Base-by-base conservation (phyloP, 1,140 invertebrate genomes). In the Drusus annulatus region DNA sequence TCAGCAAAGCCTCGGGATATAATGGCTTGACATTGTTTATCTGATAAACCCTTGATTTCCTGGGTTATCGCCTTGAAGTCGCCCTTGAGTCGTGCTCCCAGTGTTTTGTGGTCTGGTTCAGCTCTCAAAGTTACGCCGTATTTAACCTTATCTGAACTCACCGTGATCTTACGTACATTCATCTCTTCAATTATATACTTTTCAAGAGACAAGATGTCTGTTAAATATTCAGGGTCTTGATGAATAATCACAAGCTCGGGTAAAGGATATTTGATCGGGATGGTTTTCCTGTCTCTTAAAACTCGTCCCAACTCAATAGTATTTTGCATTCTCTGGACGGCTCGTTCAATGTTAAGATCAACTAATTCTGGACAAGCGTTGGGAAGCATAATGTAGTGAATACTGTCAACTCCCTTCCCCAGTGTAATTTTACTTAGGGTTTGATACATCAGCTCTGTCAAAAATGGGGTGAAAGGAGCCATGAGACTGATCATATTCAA, bases 391-490 rank as follows among this genome's bases (percentile, higher is more conserved):
- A 97, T 92, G 86, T 95, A 98, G 86, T 98, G 97, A 0, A 98
- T 93, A 85, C 96, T 97, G 25, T 93, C 93, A 54, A 90, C 87
- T 36, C 92, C 90, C 5, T 84, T 79, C 84, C 84, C 77, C 84
- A 87, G 74, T 87, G 88, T 84, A 6, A 93, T 84, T 83, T 91
- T 89, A 51, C 92, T 92, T 78, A 99, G 87, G 71, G 95, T 95
- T 87, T 98, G 96, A 88, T 97, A 99, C 93, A 99, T 98, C 28
- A 95, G 93, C 89, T 99, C 99, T 17, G 97, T 96, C 17, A 99
- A 90, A 88, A 98, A 99, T 1, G 99, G 99, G 4, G 97, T 98
- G 88, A 99, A 99, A 0, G 99, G 97, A 6, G 98, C 96, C 94
- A 99, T 98, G 54, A 98, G 93, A 84, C 95, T 92, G 0, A 95